Base-by-base conservation (phyloP, 2,797 vertebrate species). In the Siniperca undulata region DNA sequence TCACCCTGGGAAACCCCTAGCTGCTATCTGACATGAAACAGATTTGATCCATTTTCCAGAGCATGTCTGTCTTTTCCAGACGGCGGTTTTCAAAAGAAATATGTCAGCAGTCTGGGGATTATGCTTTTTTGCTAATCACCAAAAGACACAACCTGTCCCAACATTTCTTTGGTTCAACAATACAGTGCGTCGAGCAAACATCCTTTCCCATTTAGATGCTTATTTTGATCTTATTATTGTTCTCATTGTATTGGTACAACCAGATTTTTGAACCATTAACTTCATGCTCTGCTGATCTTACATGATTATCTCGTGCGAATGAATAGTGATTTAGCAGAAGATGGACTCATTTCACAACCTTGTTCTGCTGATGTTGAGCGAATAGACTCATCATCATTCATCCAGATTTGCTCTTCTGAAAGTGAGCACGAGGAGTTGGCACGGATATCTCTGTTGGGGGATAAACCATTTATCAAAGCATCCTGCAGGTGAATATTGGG, bases 101-200 rank as follows among this genome's bases (percentile, higher is more conserved):
- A 84, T 89, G 91, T 93, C 93, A 93, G 93, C 92, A 92, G 84
- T 86, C 82, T 78, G 84, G 79, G 92, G 90, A 94, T 93, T 93
- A 93, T 88, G 80, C 53, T 65, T 84, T 59, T 67, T 66, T 77
- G 74, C 82, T 92, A 92, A 94, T 94, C 88, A 91, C 81, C 74
- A 83, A 88, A 92, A 85, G 79, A 84, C 72, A 82, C 77, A 87
- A 91, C 92, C 90, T 93, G 90, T 68, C 70, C 77, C n/a, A 58
- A 83, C 83, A 86, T 83, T 81, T 84, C 81, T 88, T 85, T 76
- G 80, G 78, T 84, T 77, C 17, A 55, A 91, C 87, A 82, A 89
- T 50, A 78, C 59, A 30, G 58, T 0, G 42, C n/a, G 8, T 50
- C 0, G 30, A 81, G 77, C 74, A 40, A 68, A 88, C 91, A 67